phyloP scores from a whole-genome alignment of 2,888 invertebrate genomes.

The Cephus pygmeus region DNA sequence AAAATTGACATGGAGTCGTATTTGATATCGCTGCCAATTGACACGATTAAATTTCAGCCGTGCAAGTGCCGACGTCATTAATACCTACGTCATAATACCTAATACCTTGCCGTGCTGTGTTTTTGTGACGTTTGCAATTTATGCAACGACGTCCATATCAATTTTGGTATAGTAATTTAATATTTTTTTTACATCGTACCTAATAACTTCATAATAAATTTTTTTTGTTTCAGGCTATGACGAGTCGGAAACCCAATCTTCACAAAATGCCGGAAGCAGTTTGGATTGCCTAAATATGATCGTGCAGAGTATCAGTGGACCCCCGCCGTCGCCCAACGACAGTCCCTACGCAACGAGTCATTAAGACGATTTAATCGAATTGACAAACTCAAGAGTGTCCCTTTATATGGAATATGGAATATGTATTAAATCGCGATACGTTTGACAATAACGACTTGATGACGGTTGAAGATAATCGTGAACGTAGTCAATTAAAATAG shows the following conservation, averaged over 20 bases:
- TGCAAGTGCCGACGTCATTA: not conserved
- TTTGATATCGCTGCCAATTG: not conserved
- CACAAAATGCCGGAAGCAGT: constrained; percentile 69
- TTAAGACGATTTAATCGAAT: constrained; percentile 29
- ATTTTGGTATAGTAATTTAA: not conserved
- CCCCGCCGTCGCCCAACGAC: constrained; percentile 53
- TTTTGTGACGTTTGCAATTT: not conserved
- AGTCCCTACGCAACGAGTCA: constrained; percentile 49
- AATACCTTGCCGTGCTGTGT: not conserved
- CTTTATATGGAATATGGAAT: not conserved
- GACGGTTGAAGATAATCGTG: not conserved
- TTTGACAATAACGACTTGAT: not conserved
- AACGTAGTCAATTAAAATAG: not conserved
- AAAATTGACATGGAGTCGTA: not conserved
- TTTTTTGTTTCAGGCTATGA: constrained; percentile 53
- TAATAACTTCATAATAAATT: not conserved
- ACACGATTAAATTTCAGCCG: not conserved
- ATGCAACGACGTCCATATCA: not conserved
- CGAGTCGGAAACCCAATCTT: constrained; percentile 42
- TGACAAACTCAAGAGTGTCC: not conserved
- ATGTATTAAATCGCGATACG: not conserved
- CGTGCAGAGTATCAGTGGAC: constrained; percentile 75
- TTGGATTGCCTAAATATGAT: constrained; percentile 77
- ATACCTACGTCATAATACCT: too few species aligned
- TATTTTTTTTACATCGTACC: not conserved